Evolutionary conservation across 2,888 invertebrate species (phyloP).

Genomic region (Nysson spinosus): DNA sequence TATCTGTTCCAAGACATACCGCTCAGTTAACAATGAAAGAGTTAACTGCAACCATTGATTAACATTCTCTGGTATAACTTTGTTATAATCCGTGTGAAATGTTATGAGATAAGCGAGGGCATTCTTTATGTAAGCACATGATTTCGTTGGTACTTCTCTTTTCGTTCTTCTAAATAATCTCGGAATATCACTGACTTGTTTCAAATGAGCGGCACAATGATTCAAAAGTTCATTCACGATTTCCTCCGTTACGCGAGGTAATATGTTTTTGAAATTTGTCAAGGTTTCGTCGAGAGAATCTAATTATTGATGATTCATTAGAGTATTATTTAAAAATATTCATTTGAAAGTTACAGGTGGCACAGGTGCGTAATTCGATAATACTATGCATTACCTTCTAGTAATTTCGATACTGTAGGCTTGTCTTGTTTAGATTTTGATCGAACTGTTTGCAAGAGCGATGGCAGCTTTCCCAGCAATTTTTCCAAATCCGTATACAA

Average conservation of each 20-base stretch:
- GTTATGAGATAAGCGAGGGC: slow-evolving; percentile 81
- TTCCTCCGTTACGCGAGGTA: slow-evolving; percentile 73
- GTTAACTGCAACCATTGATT: slow-evolving; percentile 76
- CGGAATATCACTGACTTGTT: slow-evolving; percentile 95
- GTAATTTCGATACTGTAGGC: slow-evolving; percentile 53
- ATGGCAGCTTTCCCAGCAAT: slow-evolving; percentile 68
- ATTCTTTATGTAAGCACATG: slow-evolving; percentile 88
- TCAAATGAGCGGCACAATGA: slow-evolving; percentile 81
- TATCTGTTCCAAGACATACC: slow-evolving; percentile 77
- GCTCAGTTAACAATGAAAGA: slow-evolving; percentile 77
- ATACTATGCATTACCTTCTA: slow-evolving; percentile 62
- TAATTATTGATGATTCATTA: too few species aligned
- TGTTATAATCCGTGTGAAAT: slow-evolving; percentile 80
- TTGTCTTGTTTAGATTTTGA: slow-evolving; percentile 61
- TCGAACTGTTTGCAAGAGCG: slow-evolving; percentile 62
- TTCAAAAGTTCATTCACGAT: slow-evolving; percentile 75
- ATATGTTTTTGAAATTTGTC: slow-evolving; percentile 51
- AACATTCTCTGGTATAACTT: slow-evolving; percentile 73
- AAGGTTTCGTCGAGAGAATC: slow-evolving; percentile 59
- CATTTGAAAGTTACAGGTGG: too few species aligned
- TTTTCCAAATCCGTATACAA: slow-evolving; percentile 76
- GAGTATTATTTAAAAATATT: too few species aligned
- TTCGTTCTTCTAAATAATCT: slow-evolving; percentile 95
- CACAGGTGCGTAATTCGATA: too few species aligned
- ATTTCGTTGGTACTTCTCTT: slow-evolving; percentile 88